Base-by-base conservation (phyloP, 2,113 vertebrate genomes). In the Serilophus lunatus region DNA sequence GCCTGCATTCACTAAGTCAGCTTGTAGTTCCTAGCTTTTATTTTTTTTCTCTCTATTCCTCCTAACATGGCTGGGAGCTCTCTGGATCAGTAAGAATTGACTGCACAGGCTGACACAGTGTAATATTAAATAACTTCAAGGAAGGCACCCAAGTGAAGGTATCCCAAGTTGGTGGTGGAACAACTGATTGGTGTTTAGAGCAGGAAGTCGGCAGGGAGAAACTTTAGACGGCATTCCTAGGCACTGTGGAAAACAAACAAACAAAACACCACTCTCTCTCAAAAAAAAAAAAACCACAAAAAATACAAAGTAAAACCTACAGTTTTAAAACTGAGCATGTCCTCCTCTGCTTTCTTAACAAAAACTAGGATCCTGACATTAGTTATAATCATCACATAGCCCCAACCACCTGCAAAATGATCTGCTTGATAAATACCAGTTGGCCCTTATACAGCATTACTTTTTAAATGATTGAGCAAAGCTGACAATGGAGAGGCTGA, bases 371-470 rank as follows among this genome's bases (percentile, higher is more conserved):
- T n/a, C n/a, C 51, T 86, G 25, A 42, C 23, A 29, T 10, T 61
- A 74, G 29, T 33, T 80, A 50, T 10, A 47, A 22, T 42, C 65
- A 80, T 26, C 47, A 60, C 0, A 0, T 7, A 23, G 45, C 18
- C 25, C 40, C 42, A 33, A 35, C 12, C 28, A 59, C 47, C 75
- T 23, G 16, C 0, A 0, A 65, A 89, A 77, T 9, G 0, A 61
- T 28, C 35, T 69, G 69, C 26, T 74, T 25, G 10, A 12, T 42
- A 86, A 80, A 0, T 19, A 93, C 35, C 31, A 63, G 28, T 18
- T 1, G 0, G 12, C 6, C 26, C 49, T 31, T 35, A 36, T 0
- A 1, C 14, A 86, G 82, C 26, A 51, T 9, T 68, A 59, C 24
- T 56, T 72, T 49, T 44, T 15, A 66, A 50, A 42, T 12, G 20